Evolutionary conservation across 2,113 vertebrate species (phyloP).

Genomic region (Myotis brandtii): DNA sequence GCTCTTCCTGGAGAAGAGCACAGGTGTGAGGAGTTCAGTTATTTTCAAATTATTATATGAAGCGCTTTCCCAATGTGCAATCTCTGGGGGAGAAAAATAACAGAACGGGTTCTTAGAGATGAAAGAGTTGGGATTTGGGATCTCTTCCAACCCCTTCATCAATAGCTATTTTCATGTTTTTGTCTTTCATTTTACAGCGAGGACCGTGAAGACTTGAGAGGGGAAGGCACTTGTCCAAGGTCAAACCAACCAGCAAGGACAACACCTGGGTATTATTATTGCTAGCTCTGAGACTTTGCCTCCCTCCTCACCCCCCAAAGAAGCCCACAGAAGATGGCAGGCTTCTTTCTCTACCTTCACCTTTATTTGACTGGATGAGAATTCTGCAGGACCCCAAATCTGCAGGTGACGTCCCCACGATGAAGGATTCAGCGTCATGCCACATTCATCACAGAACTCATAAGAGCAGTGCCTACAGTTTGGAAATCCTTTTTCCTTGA

Average conservation of each 20-base stretch:
- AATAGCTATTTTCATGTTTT: neutral
- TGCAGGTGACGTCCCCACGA: neutral
- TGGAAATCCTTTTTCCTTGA: conserved; percentile 63
- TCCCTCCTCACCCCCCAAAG: neutral
- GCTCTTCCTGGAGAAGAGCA: neutral
- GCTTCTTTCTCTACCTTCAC: neutral
- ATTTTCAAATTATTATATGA: neutral
- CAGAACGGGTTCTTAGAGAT: neutral
- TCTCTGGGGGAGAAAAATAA: neutral
- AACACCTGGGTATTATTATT: neutral
- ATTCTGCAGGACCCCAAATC: neutral
- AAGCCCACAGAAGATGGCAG: neutral
- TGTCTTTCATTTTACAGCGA: neutral
- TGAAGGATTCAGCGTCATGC: neutral
- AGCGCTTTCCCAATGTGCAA: neutral
- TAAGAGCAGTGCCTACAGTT: conserved; percentile 38
- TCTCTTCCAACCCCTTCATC: neutral
- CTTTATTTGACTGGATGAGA: neutral
- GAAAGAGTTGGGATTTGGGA: neutral
- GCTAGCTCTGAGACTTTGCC: neutral
- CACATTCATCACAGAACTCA: neutral
- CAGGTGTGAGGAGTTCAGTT: neutral
- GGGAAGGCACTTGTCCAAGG: neutral
- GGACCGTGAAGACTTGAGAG: neutral
- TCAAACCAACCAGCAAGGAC: no score